Percentiles rank a stretch among this genome's conserved stretches.
Evolutionary conservation across 2,888 invertebrate genomes (phyloP).

Genomic region (Hypolimnas misippus): DNA sequence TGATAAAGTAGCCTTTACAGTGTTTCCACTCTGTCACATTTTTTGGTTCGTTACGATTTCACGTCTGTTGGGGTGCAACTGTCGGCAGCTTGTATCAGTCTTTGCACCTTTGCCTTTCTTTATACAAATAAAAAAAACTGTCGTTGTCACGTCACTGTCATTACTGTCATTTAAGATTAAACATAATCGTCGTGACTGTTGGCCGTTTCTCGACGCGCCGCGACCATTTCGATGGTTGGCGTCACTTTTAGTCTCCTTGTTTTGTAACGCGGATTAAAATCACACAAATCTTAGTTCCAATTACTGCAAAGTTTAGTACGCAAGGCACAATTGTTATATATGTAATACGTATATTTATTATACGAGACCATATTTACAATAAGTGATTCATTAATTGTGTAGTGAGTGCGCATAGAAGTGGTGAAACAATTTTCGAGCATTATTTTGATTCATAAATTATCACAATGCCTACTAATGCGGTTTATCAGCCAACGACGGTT

Average conservation of each 20-base stretch:
- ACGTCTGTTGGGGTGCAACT: no score
- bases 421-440: constrained; percentile 34
- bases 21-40: no score
- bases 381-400: constrained; percentile 31
- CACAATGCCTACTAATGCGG: constrained; percentile 88
- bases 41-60: no score
- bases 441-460: constrained; percentile 42
- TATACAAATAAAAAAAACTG: neutral
- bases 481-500: constrained; percentile 91
- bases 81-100: no score
- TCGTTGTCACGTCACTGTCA: neutral
- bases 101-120: no score
- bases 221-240: constrained; percentile 14
- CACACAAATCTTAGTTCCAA: constrained; percentile 1
- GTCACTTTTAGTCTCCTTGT: constrained; percentile 13
- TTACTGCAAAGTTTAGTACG: neutral
- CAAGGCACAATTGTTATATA: constrained; percentile 15
- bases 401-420: constrained; percentile 40
- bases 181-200: constrained; percentile 16
- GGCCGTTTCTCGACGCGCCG: constrained; percentile 19
- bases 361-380: constrained; percentile 14
- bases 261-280: constrained; percentile 16
- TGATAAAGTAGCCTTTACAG: no score
- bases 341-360: constrained; percentile 3
- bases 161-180: neutral